Evolutionary conservation across 2,113 vertebrate genomes (phyloP), one percentile per base, ranked within the genome.

Genomic region (Peromyscus californicus): DNA sequence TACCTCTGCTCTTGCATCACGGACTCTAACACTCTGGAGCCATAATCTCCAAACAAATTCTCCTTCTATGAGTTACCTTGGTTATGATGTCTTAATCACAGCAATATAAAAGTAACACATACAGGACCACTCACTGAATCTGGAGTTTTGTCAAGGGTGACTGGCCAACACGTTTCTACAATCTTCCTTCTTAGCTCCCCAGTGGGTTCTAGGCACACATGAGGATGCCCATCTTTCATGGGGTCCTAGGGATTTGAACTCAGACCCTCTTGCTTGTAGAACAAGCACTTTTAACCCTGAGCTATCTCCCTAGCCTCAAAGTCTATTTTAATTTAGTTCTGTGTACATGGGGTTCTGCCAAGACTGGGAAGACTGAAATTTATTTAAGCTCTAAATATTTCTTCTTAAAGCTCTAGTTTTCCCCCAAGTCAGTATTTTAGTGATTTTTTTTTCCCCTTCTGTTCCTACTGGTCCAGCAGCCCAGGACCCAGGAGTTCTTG

Each of bases 301-400:
- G 42, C 5, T 10, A 86, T 22, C 59, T 45, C 29, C 29, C 21
- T 19, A 12, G 17, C 24, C 29, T 48, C 42, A 33, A 7, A 75
- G 42, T 84, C n/a, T 24, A 15, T 90, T 96, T 96, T 95, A 84
- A 95, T 95, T 96, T 96, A 67, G 16, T 83, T 82, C 33, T 65
- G 3, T 80, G 33, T 33, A 39, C 3, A 1, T 72, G 86, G 48
- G 86, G 48, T 61, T 94, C 67, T 79, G 74, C 61, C 72, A 97
- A 86, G 45, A 7, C 19, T 83, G 42, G 24, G n/a, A 89, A 48
- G 54, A 74, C 78, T 86, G 21, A 89, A 69, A 93, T 78, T 21
- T 83, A 42, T 93, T 59, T 48, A 70, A 65, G 42, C 85, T 93
- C 24, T 94, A 90, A 93, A 82, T 76, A 96, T 88, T 75, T 95